These are phyloP conservation scores for Diabrotica balteata DNA, from an alignment of 2,888 invertebrate species.

Conservation along the genomic window DNA sequence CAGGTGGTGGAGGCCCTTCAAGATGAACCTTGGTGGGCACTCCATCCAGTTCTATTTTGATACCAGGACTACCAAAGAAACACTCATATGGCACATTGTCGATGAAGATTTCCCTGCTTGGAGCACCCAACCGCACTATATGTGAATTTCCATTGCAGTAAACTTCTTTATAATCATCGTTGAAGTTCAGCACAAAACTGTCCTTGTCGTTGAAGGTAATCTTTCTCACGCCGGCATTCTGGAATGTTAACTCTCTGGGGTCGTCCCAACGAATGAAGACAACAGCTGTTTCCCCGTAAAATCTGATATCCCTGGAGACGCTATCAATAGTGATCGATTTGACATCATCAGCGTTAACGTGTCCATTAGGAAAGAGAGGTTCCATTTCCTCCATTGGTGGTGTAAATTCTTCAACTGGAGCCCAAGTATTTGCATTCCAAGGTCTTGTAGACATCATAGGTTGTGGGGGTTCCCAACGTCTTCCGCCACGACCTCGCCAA, in stretches of 20 bases:
- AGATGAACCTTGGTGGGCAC: constrained; percentile 80
- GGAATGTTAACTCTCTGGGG: constrained; percentile 84
- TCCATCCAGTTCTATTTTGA: constrained; percentile 81
- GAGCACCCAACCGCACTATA: constrained; percentile 87
- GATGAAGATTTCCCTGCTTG: constrained; percentile 89
- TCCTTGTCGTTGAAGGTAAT: constrained; percentile 81
- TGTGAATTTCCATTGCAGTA: constrained; percentile 76
- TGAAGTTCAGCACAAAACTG: constrained; percentile 68
- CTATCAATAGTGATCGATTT: constrained; percentile 85
- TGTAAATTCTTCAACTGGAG: constrained; percentile 29
- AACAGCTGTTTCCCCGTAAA: constrained; percentile 85
- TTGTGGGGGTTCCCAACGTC: constrained; percentile 55
- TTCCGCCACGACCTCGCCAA: constrained; percentile 50
- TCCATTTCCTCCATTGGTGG: constrained; percentile 15
- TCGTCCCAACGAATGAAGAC: constrained; percentile 87
- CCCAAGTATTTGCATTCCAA: constrained; percentile 45
- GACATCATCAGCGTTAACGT: constrained; percentile 72
- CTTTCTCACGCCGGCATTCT: constrained; percentile 74
- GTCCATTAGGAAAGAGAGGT: constrained; percentile 14
- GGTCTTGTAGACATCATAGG: constrained; percentile 27
- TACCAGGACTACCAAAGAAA: constrained; percentile 88
- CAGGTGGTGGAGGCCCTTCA: constrained; percentile 92
- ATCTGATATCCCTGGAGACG: constrained; percentile 80
- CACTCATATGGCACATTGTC: constrained; percentile 91
- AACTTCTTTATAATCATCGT: constrained; percentile 76